Conservation (phyloP, 1,140 invertebrate genomes). For the Camponotus floridanus region DNA sequence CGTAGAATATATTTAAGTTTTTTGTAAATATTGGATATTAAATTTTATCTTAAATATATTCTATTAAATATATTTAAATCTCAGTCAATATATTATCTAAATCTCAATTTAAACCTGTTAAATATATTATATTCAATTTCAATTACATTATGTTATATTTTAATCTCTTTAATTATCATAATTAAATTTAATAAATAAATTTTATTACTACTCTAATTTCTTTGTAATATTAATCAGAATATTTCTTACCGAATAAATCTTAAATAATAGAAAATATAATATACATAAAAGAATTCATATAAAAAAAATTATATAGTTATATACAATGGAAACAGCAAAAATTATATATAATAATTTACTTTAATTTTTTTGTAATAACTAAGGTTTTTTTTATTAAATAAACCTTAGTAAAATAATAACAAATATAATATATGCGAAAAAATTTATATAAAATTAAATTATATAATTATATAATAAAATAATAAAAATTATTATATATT, state of each 20-base stretch:
- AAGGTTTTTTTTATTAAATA: background rate
- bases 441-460: slow-evolving; percentile 43
- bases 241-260: too few relatives aligned
- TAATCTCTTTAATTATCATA: background rate
- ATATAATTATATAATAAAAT: slow-evolving; percentile 8
- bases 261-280: too few relatives aligned
- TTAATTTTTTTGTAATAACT: background rate
- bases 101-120: too few relatives aligned
- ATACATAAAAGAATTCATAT: too few relatives aligned
- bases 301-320: too few relatives aligned
- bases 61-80: background rate
- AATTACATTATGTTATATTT: background rate
- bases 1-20: background rate
- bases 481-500: background rate
- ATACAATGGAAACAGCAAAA: background rate
- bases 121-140: too few relatives aligned
- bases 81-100: too few relatives aligned
- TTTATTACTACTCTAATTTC: too few relatives aligned
- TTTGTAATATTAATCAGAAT: too few relatives aligned
- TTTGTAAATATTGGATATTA: background rate
- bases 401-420: background rate
- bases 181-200: too few relatives aligned
- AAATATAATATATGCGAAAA: background rate
- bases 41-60: too few relatives aligned
- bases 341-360: too few relatives aligned